Conservation (phyloP, 1,140 invertebrate species). For the Bombus difficillimus region DNA sequence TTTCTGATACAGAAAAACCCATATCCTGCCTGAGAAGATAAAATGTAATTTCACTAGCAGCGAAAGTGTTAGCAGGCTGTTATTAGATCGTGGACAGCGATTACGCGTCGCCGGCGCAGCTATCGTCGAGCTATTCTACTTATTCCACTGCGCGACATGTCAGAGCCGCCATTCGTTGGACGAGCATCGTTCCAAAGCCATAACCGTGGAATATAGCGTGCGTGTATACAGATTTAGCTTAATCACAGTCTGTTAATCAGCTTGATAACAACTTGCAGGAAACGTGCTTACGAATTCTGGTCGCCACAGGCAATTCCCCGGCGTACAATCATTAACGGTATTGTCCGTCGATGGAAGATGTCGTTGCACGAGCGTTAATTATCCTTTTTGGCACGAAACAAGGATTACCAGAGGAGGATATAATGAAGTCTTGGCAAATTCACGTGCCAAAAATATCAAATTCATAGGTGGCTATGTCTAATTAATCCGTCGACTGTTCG, state of each 20-base stretch:
- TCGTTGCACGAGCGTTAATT: slow-evolving; percentile 15
- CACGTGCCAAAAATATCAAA: background rate
- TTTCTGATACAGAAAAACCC: background rate
- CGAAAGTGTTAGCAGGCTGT: background rate
- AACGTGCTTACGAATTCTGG: slow-evolving; percentile 65
- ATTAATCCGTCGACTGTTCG: slow-evolving; percentile 14
- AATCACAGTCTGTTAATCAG: slow-evolving; percentile 70
- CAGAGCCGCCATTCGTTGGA: background rate
- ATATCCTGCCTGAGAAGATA: background rate
- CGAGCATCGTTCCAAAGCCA: background rate
- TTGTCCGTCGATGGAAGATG: slow-evolving; percentile 31
- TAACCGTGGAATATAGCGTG: background rate
- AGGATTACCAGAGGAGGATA: background rate
- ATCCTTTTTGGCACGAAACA: slow-evolving; percentile 4
- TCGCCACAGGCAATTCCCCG: slow-evolving; percentile 31
- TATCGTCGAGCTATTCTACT: background rate
- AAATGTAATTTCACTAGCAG: background rate
- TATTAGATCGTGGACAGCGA: background rate
- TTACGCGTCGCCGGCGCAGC: background rate
- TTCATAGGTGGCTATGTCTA: background rate
- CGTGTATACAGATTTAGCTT: slow-evolving; percentile 42
- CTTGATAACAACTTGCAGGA: slow-evolving; percentile 69
- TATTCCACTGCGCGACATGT: background rate
- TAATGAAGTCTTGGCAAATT: background rate
- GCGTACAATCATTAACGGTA: slow-evolving; percentile 56